Conservation (phyloP, 2,113 vertebrate genomes). For the Mus musculus region GRCm39 chr9:108371001-108371500, state of each 20-base stretch:
- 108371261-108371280: slow-evolving; percentile 70
- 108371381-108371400: slow-evolving; percentile 90
- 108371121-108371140: neutral
- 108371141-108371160: slow-evolving; percentile 18
- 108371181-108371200: neutral
- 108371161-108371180: neutral
- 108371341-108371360: slow-evolving; percentile 59
- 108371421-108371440: slow-evolving; percentile 89
- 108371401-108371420: slow-evolving; percentile 83
- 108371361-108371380: slow-evolving; percentile 88
- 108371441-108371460: slow-evolving; percentile 49
- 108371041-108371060: slow-evolving; percentile 63
- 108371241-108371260: slow-evolving; percentile 60
- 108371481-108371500: neutral
- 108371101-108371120: neutral
- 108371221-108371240: slow-evolving; percentile 61
- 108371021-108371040: slow-evolving; percentile 62
- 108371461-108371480: neutral
- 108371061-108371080: slow-evolving; percentile 69
- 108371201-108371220: slow-evolving; percentile 50
- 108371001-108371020: slow-evolving; percentile 75
- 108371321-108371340: slow-evolving; percentile 68
- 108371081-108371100: neutral
- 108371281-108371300: slow-evolving; percentile 72
- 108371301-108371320: slow-evolving; percentile 67